A percentile compares a stretch with the other conserved stretches of the same genome.
phyloP scores from a whole-genome alignment of 1,140 invertebrate species.

The Ephestia elutella region DNA sequence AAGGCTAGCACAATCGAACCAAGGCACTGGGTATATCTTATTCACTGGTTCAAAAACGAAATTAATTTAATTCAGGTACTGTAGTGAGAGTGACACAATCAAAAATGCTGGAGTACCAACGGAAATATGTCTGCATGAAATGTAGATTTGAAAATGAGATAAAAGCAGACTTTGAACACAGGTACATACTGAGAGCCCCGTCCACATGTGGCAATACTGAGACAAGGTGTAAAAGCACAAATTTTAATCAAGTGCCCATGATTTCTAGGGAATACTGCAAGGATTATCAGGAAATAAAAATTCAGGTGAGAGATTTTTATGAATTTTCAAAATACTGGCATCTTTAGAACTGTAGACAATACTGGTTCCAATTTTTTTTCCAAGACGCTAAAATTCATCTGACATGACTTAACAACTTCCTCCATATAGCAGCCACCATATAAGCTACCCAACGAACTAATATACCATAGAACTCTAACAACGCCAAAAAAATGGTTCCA shows the following conservation, averaged over 20 bases:
- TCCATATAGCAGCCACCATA: too few species aligned
- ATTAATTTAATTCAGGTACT: slow-evolving; percentile 75
- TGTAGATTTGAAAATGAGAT: slow-evolving; percentile 81
- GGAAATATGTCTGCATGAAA: slow-evolving; percentile 84
- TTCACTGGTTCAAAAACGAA: background rate
- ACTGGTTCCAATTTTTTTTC: too few species aligned
- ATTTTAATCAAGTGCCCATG: slow-evolving; percentile 70
- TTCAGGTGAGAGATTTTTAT: slow-evolving; percentile 76
- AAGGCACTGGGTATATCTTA: background rate
- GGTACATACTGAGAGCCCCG: slow-evolving; percentile 78
- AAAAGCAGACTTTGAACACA: slow-evolving; percentile 81
- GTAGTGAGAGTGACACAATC: slow-evolving; percentile 84
- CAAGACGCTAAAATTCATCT: too few species aligned
- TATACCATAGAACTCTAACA: too few species aligned
- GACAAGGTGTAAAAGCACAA: slow-evolving; percentile 73
- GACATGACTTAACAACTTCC: too few species aligned
- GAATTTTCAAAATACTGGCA: background rate
- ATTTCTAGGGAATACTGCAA: slow-evolving; percentile 80
- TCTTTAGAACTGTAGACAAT: background rate
- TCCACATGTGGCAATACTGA: slow-evolving; percentile 77
- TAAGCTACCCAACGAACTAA: too few species aligned
- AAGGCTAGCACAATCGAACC: too few species aligned
- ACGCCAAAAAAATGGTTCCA: too few species aligned
- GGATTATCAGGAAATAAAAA: slow-evolving; percentile 94
- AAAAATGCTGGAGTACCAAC: slow-evolving; percentile 85